Evolutionary conservation across 2,888 invertebrate species (phyloP).

Genomic region (Tinea semifulvella): DNA sequence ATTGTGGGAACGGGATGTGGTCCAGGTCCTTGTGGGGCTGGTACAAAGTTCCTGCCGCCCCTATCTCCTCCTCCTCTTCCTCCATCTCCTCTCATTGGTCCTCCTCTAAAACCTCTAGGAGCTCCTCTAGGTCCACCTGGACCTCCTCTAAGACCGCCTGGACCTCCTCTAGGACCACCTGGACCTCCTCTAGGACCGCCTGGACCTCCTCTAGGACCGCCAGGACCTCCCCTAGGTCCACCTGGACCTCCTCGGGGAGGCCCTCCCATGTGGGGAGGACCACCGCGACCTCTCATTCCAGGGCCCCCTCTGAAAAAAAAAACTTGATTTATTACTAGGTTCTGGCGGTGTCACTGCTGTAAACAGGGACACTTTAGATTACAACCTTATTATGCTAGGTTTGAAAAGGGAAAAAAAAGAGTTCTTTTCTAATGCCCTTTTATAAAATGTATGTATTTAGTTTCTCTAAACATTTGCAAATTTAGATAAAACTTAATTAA

Average conservation of each 20-base stretch:
- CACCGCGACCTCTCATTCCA: slow-evolving; percentile 18
- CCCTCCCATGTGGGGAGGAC: slow-evolving; percentile 47
- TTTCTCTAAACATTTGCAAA: too few relatives aligned
- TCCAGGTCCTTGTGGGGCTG: slow-evolving; percentile 55
- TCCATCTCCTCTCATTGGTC: slow-evolving; percentile 52
- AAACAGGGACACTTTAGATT: too few relatives aligned
- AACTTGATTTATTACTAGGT: too few relatives aligned
- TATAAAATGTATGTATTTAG: too few relatives aligned
- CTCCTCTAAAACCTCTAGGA: slow-evolving; percentile 25
- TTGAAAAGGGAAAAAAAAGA: too few relatives aligned
- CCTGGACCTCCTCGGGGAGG: slow-evolving; percentile 36
- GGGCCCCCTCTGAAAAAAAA: not conserved
- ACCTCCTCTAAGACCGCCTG: slow-evolving; percentile 49
- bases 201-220: slow-evolving; percentile 30
- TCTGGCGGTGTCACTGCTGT: too few relatives aligned
- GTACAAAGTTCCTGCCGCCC: slow-evolving; percentile 50
- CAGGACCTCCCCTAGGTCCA: slow-evolving; percentile 47
- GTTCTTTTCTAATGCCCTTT: too few relatives aligned
- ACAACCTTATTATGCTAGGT: too few relatives aligned
- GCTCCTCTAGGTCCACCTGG: slow-evolving; percentile 32
- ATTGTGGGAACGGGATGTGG: slow-evolving; percentile 60
- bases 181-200: slow-evolving; percentile 52
- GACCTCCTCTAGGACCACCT: slow-evolving; percentile 20
- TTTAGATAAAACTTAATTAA: too few relatives aligned
- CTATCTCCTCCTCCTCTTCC: slow-evolving; percentile 50